These are phyloP conservation scores for Phlogophora meticulosa DNA, from an alignment of 2,888 invertebrate species.

Conservation along the genomic window DNA sequence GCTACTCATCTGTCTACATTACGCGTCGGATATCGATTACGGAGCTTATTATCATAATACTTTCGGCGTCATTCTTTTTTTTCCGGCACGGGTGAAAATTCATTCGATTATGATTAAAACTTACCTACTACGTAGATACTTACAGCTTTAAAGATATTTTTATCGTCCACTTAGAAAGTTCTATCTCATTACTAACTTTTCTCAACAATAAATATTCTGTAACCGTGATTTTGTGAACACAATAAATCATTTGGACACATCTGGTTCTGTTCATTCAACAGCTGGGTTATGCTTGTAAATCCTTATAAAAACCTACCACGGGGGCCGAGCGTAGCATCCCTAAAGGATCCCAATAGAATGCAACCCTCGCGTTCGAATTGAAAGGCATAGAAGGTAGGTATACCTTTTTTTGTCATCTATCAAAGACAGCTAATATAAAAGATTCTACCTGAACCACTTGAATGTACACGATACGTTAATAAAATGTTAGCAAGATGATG, in stretches of 20 bases:
- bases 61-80: constrained; percentile 19
- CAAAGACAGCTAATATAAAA: constrained; percentile 67
- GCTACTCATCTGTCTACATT: constrained; percentile 34
- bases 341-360: constrained; percentile 74
- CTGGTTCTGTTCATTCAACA: constrained; percentile 78
- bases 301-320: constrained; percentile 71
- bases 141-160: constrained; percentile 6
- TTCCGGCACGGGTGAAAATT: constrained; percentile 7
- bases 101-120: constrained; percentile 8
- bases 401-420: constrained; percentile 67
- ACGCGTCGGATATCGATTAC: constrained; percentile 40
- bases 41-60: constrained; percentile 22
- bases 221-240: constrained; percentile 57
- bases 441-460: constrained; percentile 73
- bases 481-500: constrained; percentile 61
- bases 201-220: constrained; percentile 48
- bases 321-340: constrained; percentile 60
- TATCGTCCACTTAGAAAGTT: constrained; percentile 23
- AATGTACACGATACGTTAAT: constrained; percentile 56
- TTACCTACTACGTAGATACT: not conserved
- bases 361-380: constrained; percentile 74
- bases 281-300: constrained; percentile 70
- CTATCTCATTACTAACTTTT: constrained; percentile 52
- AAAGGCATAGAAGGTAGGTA: constrained; percentile 69
- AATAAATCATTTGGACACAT: constrained; percentile 70